phyloP scores from a whole-genome alignment of 2,888 invertebrate species.

The Clistopyga incitator region DNA sequence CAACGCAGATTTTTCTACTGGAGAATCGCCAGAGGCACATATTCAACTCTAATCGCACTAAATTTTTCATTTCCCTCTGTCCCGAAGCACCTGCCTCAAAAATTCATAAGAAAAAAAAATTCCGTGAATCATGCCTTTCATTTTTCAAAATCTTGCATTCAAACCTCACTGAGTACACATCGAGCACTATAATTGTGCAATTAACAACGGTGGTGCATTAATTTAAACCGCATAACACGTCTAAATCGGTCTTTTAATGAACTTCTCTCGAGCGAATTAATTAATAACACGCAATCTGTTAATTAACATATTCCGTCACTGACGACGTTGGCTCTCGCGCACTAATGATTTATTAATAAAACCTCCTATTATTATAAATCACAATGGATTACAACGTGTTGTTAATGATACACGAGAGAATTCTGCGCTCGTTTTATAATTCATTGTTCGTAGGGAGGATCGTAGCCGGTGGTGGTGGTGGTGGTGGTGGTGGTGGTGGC shows the following conservation, averaged over 20 bases:
- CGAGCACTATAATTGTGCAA: no score
- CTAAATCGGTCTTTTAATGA: constrained; percentile 5
- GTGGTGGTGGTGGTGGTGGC: not conserved
- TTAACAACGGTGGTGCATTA: no score
- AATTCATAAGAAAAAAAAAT: no score
- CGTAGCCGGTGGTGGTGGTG: not conserved
- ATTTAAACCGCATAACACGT: no score
- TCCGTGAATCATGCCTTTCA: no score
- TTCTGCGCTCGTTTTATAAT: constrained; percentile 25
- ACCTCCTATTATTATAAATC: constrained; percentile 34
- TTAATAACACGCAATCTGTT: not conserved
- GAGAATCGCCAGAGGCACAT: not conserved
- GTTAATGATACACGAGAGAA: constrained; percentile 35
- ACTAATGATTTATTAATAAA: constrained; percentile 35
- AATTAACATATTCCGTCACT: constrained; percentile 1
- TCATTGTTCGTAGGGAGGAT: constrained; percentile 29
- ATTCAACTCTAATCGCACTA: not conserved
- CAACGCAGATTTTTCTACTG: constrained; percentile 2
- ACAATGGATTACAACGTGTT: not conserved
- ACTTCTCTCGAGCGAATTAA: constrained; percentile 4
- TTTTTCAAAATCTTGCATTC: no score
- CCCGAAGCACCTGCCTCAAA: no score
- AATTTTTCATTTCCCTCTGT: not conserved
- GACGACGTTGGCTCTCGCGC: not conserved
- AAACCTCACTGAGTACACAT: no score